Evolutionary conservation across 2,797 vertebrate species (phyloP), one percentile per base, ranked within the genome.

Genomic region (Botia kubotai): DNA sequence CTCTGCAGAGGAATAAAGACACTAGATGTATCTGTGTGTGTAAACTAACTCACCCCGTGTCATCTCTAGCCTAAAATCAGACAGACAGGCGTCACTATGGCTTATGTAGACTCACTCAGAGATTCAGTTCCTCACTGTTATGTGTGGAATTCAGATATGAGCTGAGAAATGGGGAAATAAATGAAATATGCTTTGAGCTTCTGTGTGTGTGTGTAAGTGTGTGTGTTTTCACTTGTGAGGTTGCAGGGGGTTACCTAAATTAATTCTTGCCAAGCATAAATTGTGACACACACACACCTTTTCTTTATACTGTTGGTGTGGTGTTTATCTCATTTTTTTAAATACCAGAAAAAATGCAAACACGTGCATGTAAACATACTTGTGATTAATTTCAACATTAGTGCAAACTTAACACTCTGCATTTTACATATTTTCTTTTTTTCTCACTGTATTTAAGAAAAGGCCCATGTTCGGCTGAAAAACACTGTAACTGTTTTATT

Each of bases 111-210:
- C 19, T 50, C 23, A 26, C 23, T 26, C 23, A 26, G 23, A 26
- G 23, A 26, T 26, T 26, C 66, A 21, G 57, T 53, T 79, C 10
- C 19, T 65, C 62, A 19, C 23, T 80, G 71, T 39, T 74, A 17
- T 73, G 70, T 80, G 78, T 57, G 52, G 62, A 80, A 80, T 80
- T 74, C 71, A 48, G 36, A 74, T 74, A 55, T 67, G 36, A 33
- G 39, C 10, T 0, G 50, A 73, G 62, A 80, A 10, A 67, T 53
- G 26, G 66, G 0, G 5, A 46, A 33, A 58, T 68, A 68, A 52
- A 26, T 50, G 0, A 71, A 72, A 79, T 66, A 68, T 72, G 53
- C 57, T 71, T 19, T 50, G 26, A 50, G 55, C 39, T 21, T 63
- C 11, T 69, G 21, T 68, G 65, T 77, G 63, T 58, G 57, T 8